A percentile compares a stretch with the other conserved stretches of the same genome.
Conservation (phyloP, 2,888 invertebrate genomes). For the Lasioglossum zephyrum region DNA sequence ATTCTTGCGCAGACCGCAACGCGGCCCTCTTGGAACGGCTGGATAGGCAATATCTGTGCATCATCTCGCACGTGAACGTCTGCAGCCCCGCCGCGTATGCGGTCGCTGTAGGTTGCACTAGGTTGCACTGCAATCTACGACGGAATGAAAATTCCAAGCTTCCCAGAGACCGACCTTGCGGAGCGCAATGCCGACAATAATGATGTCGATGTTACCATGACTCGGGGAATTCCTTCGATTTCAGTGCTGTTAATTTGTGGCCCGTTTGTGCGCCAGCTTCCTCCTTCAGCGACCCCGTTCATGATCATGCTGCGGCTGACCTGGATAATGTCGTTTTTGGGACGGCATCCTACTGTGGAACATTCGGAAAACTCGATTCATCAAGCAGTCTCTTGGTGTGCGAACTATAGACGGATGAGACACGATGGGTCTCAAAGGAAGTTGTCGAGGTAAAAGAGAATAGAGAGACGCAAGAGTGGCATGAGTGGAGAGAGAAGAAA, state of each 20-base stretch:
- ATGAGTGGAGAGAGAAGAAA: no score
- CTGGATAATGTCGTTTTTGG: background rate
- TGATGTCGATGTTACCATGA: slow-evolving; percentile 43
- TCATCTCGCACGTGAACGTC: slow-evolving; percentile 51
- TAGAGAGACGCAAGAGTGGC: no score
- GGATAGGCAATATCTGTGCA: slow-evolving; percentile 55
- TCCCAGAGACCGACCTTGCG: slow-evolving; percentile 16
- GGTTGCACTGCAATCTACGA: slow-evolving; percentile 63
- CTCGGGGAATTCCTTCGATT: slow-evolving; percentile 17
- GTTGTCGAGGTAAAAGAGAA: no score
- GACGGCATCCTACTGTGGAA: background rate
- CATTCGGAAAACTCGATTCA: background rate
- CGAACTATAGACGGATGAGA: no score
- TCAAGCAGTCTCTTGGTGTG: background rate
- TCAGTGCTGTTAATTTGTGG: slow-evolving; percentile 35
- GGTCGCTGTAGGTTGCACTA: slow-evolving; percentile 36
- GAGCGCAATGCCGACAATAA: slow-evolving; percentile 64
- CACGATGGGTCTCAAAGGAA: no score
- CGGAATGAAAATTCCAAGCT: slow-evolving; percentile 72
- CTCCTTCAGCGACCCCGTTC: background rate
- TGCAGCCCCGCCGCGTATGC: slow-evolving; percentile 28
- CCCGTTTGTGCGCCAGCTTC: background rate
- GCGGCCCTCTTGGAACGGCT: slow-evolving; percentile 12
- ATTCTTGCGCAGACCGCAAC: slow-evolving; percentile 26
- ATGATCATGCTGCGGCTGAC: background rate